Conservation (phyloP, 1,140 invertebrate species). For the Rhyzopertha dominica region DNA sequence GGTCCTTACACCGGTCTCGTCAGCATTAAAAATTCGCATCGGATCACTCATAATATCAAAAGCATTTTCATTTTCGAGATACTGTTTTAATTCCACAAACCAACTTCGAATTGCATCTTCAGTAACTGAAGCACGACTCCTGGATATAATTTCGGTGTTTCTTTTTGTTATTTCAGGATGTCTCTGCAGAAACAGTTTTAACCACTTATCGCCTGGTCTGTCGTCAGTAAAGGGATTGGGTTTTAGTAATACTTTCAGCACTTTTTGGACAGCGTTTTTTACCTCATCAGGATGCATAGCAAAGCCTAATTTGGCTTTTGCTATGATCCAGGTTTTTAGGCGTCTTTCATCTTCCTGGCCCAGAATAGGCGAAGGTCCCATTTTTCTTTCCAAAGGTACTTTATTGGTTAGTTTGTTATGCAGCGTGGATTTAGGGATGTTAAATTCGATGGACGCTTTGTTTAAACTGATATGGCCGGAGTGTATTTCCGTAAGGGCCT, state of each 20-base stretch:
- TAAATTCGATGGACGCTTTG: too few relatives aligned
- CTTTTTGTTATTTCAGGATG: conserved; percentile 30
- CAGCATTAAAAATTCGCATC: conserved; percentile 38
- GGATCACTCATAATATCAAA: conserved; percentile 31
- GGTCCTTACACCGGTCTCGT: conserved; percentile 42
- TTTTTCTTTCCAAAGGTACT: conserved; percentile 7
- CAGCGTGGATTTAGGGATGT: too few relatives aligned
- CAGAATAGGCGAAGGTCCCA: conserved; percentile 4
- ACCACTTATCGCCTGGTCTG: conserved; percentile 34
- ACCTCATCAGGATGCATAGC: conserved; percentile 6
- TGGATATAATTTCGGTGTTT: conserved; percentile 21
- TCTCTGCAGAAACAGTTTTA: conserved; percentile 30
- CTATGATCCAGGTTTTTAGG: conserved; percentile 12
- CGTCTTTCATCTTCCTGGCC: conserved; percentile 13
- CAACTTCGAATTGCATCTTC: conserved; percentile 29
- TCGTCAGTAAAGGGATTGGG: conserved; percentile 24
- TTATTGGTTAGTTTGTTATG: too few relatives aligned
- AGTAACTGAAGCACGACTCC: conserved; percentile 8
- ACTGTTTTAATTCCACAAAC: conserved; percentile 29
- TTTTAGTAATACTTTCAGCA: conserved; percentile 10
- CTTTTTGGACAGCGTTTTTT: conserved; percentile 6
- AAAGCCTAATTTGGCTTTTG: conserved; percentile 11
- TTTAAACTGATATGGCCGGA: too few relatives aligned
- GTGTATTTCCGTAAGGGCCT: too few relatives aligned
- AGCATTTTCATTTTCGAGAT: conserved; percentile 15